Conservation (phyloP, 2,113 vertebrate species). For the Pangasianodon hypophthalmus region DNA sequence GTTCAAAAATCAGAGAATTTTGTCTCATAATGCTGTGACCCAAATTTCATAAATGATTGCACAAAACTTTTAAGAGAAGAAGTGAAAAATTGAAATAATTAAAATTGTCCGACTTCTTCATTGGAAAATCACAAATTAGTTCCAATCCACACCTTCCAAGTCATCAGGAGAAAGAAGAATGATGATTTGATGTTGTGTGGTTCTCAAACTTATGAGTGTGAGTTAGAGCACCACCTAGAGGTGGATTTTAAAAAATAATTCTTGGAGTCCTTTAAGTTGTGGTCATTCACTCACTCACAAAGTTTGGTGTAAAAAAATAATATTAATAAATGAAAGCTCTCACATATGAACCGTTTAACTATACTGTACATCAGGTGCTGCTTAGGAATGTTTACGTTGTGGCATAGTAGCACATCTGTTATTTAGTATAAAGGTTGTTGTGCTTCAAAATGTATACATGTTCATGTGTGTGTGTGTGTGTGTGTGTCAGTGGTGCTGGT, state of each 20-base stretch:
- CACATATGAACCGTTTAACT: not conserved
- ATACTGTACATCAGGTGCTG: no score
- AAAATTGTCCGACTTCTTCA: not conserved
- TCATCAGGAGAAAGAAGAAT: not conserved
- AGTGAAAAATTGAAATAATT: no score
- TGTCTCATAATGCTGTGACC: no score
- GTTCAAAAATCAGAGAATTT: not conserved
- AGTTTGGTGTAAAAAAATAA: not conserved
- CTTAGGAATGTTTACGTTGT: not conserved
- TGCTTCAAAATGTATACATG: not conserved
- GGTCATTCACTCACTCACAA: not conserved
- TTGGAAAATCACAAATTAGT: not conserved
- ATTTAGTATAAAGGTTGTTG: not conserved
- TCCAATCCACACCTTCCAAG: not conserved
- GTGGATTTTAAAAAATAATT: not conserved
- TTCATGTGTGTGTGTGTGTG: not conserved
- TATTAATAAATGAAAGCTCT: no score
- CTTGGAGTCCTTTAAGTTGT: not conserved
- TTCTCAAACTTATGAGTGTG: not conserved
- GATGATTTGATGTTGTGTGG: not conserved
- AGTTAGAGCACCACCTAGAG: not conserved
- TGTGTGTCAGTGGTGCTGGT: conserved; percentile 28
- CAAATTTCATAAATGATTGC: no score
- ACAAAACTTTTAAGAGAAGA: no score
- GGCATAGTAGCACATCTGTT: not conserved